phyloP scores from a whole-genome alignment of 2,113 vertebrate genomes.

The Apodemus speciosus region DNA sequence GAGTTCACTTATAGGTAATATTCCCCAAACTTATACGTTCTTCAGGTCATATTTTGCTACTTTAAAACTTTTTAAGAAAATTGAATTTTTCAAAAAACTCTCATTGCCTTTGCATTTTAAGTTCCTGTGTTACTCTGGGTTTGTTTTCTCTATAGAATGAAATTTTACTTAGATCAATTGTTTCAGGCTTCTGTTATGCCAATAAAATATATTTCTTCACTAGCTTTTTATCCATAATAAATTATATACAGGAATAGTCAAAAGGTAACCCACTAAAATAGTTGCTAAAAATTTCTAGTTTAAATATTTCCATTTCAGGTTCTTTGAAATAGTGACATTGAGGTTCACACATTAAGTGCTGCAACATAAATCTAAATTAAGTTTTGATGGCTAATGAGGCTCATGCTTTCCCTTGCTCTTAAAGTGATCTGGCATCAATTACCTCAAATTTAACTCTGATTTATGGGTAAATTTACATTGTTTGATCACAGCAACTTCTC shows the following conservation, averaged over 20 bases:
- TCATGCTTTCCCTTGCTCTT: not conserved
- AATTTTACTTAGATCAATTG: not conserved
- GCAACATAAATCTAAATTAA: not conserved
- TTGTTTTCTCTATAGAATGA: not conserved
- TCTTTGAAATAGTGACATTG: not conserved
- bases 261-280: constrained; percentile 18
- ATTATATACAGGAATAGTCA: not conserved
- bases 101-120: constrained; percentile 8
- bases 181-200: not conserved
- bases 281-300: not conserved
- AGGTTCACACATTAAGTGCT: not conserved
- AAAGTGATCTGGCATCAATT: not conserved
- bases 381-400: not conserved
- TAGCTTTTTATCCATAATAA: constrained; percentile 2
- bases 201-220: constrained; percentile 1
- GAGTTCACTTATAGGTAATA: not conserved
- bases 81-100: constrained; percentile 20
- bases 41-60: not conserved
- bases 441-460: not conserved
- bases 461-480: not conserved
- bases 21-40: not conserved
- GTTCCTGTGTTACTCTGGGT: not conserved
- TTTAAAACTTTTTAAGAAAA: not conserved
- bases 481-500: not conserved
- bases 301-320: not conserved